Evolutionary conservation across 2,797 vertebrate species (phyloP).

Genomic region (Astyanax mexicanus): DNA sequence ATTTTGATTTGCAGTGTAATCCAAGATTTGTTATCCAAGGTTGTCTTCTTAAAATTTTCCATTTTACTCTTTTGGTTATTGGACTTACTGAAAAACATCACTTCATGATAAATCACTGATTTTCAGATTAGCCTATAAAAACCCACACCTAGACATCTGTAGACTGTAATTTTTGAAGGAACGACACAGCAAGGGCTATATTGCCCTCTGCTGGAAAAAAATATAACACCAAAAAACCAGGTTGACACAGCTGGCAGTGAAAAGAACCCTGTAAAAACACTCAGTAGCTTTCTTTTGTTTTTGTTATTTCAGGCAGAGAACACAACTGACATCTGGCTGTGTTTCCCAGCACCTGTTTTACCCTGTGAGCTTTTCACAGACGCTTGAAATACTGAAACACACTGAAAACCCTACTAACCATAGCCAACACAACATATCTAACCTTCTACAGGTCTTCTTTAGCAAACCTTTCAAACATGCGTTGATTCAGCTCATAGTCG

Average conservation of each 20-base stretch:
- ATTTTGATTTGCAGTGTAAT: too few relatives aligned
- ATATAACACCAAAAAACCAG: slow-evolving; percentile 9
- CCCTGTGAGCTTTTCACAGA: not conserved
- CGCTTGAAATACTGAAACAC: not conserved
- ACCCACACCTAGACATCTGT: not conserved
- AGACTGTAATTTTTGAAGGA: not conserved
- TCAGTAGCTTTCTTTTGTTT: not conserved
- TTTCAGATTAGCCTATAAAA: not conserved
- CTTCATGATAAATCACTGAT: not conserved
- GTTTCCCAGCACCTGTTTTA: slow-evolving; percentile 23
- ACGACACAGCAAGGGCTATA: not conserved
- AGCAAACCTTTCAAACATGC: not conserved
- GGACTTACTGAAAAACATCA: not conserved
- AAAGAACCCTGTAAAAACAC: slow-evolving; percentile 1
- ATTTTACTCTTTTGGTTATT: not conserved
- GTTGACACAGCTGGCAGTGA: slow-evolving; percentile 1
- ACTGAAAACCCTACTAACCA: not conserved
- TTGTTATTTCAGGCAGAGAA: not conserved
- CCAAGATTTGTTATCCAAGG: too few relatives aligned
- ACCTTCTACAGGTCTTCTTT: too few relatives aligned
- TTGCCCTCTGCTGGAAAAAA: slow-evolving; percentile 35
- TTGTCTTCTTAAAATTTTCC: too few relatives aligned
- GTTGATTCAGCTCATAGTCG: not conserved
- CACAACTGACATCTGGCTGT: slow-evolving; percentile 20
- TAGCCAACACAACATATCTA: too few relatives aligned